phyloP scores from a whole-genome alignment of 2,797 vertebrate genomes.

The Poliocrania exsul region DNA sequence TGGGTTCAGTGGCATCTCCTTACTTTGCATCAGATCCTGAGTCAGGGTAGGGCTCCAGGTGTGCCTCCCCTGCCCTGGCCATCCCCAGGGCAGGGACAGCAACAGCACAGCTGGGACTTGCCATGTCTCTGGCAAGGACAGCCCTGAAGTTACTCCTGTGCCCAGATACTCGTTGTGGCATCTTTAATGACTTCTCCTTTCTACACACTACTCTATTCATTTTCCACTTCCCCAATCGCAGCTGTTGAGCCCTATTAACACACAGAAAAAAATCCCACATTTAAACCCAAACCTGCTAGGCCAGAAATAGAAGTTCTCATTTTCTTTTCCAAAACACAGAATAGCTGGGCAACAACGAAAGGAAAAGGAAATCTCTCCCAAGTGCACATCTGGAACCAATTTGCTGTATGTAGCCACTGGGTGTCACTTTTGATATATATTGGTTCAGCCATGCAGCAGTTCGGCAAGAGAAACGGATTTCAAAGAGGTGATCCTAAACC shows the following conservation, averaged over 20 bases:
- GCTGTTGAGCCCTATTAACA: conserved; percentile 43
- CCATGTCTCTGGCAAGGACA: neutral
- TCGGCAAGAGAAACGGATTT: conserved; percentile 5
- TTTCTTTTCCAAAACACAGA: conserved; percentile 73
- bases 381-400: conserved; percentile 73
- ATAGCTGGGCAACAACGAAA: conserved; percentile 58
- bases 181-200: neutral
- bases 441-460: conserved; percentile 42
- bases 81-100: neutral
- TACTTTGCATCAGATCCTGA: neutral
- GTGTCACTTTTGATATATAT: conserved; percentile 74
- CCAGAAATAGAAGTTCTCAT: conserved; percentile 63
- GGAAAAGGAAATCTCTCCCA: conserved; percentile 51
- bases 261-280: neutral
- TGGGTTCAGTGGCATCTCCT: neutral
- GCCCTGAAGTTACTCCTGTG: neutral
- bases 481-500: conserved; percentile 45
- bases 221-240: conserved; percentile 33
- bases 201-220: conserved; percentile 16
- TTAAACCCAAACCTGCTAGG: conserved; percentile 60
- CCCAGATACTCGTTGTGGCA: fast-evolving
- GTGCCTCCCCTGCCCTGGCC: neutral
- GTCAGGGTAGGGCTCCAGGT: neutral
- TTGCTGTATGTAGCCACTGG: conserved; percentile 67
- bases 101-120: neutral